phyloP scores from a whole-genome alignment of 2,888 invertebrate species.

The Melinaea marsaeus region DNA sequence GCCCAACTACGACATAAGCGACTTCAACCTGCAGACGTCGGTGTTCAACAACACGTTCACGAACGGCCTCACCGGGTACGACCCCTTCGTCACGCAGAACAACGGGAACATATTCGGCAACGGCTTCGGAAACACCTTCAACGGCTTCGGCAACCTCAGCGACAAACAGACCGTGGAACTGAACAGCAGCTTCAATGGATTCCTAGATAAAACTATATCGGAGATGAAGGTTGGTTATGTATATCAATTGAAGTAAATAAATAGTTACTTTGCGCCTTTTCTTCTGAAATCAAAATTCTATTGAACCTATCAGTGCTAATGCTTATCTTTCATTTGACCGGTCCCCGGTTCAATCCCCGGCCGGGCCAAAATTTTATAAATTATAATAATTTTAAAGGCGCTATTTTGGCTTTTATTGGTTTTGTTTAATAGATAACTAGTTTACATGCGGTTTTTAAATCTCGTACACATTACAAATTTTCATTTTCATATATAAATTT shows the following conservation, averaged over 20 bases:
- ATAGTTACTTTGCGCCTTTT: no score
- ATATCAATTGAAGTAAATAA: constrained; percentile 6
- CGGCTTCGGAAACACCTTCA: constrained; percentile 60
- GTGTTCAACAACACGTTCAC: constrained; percentile 67
- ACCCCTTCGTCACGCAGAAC: constrained; percentile 92
- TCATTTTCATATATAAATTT: constrained; percentile 8
- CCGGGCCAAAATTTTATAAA: no score
- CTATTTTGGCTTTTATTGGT: no score
- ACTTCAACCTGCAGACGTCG: constrained; percentile 68
- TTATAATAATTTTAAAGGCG: no score
- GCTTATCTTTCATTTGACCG: no score
- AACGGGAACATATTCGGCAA: constrained; percentile 63
- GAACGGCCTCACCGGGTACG: constrained; percentile 74
- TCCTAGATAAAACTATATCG: constrained; percentile 87
- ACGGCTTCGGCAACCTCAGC: constrained; percentile 69
- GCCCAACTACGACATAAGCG: constrained; percentile 70
- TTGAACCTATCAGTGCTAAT: no score
- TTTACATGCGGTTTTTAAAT: no score
- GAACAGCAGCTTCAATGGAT: constrained; percentile 83
- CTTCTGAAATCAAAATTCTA: no score
- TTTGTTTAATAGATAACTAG: no score
- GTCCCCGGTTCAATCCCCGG: no score
- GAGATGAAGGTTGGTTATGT: constrained; percentile 86
- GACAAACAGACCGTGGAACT: constrained; percentile 69
- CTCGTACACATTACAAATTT: no score